Evolutionary conservation across 2,113 vertebrate species (phyloP), one percentile per base, ranked within the genome.

Genomic region (Muntiacus reevesi): DNA sequence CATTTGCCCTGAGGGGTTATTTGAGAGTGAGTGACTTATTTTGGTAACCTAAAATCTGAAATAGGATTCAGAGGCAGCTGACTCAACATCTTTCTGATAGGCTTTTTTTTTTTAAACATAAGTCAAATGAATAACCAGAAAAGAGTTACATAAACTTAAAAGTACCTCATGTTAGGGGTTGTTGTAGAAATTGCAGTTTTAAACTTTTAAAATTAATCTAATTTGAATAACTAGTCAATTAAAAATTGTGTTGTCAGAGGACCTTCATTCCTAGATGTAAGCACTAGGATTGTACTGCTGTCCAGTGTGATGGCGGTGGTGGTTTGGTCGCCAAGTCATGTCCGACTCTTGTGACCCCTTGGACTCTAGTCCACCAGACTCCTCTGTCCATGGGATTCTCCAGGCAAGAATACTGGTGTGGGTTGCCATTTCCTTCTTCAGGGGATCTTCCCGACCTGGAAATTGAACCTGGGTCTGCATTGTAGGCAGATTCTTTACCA

Each of bases 11-110:
- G 71, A 94, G 50, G 90, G 55, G 85, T 96, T 97, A 81, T 91
- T 97, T 95, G 96, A 96, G 85, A 94, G 50, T 95, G 92, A 95
- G 62, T 91, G 74, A 96, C 36, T 98, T 97, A 83, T 92, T 96
- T 96, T 96, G 71, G 87, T 96, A 91, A 95, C 50, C 55, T 97
- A 91, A 97, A 98, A 96, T 98, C 92, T 96, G 94, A 96, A 92
- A 62, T 86, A 92, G 78, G 59, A 88, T 96, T 96, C 90, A 93
- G 95, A 96, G 67, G 50, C 67, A 74, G 64, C 87, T 90, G 76
- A 95, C 33, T 95, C 13, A 83, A 15, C 96, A 62, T 64, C 16
- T 19, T 84, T 84, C 85, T 93, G 84, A 79, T 89, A 74, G 74
- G 3, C 25, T 62, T 52, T 90, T 79, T 36, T 86, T 9, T 6